These are phyloP conservation scores for Orcinus orca DNA, from an alignment of 2,113 vertebrate genomes.

Conservation along the genomic window DNA sequence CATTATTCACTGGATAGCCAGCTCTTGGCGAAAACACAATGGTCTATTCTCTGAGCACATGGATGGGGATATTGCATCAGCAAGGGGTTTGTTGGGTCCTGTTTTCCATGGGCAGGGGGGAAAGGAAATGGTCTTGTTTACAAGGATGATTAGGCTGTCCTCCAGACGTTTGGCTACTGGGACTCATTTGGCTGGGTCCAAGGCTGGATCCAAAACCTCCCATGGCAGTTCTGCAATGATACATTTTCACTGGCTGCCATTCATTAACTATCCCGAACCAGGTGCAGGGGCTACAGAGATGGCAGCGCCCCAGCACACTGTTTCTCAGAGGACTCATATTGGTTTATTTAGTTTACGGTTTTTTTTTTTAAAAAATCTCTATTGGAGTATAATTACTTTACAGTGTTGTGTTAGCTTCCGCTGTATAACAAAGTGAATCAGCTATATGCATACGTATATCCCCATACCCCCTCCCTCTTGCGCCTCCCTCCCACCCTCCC, in stretches of 20 bases:
- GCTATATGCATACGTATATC: too few species aligned
- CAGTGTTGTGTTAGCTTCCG: too few species aligned
- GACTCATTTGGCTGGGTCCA: background rate
- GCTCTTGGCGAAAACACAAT: conserved; percentile 34
- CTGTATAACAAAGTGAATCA: too few species aligned
- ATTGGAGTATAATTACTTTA: too few species aligned
- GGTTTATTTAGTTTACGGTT: background rate
- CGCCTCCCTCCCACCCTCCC: too few species aligned
- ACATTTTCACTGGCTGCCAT: background rate
- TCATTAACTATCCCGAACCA: background rate
- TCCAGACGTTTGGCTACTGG: background rate
- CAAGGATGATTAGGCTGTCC: background rate
- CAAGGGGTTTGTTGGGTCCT: background rate
- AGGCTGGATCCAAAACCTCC: background rate
- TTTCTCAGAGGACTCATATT: background rate
- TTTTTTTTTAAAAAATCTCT: too few species aligned
- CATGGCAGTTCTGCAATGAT: background rate
- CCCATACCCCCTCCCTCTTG: too few species aligned
- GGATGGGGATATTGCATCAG: background rate
- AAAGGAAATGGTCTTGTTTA: conserved; percentile 45
- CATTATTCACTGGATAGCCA: conserved; percentile 52
- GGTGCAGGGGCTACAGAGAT: background rate
- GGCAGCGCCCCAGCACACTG: background rate
- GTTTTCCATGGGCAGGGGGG: background rate
- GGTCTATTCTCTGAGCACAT: conserved; percentile 4